These are phyloP conservation scores for Urocitellus parryii DNA, from an alignment of 2,113 vertebrate species.

Conservation along the genomic window DNA sequence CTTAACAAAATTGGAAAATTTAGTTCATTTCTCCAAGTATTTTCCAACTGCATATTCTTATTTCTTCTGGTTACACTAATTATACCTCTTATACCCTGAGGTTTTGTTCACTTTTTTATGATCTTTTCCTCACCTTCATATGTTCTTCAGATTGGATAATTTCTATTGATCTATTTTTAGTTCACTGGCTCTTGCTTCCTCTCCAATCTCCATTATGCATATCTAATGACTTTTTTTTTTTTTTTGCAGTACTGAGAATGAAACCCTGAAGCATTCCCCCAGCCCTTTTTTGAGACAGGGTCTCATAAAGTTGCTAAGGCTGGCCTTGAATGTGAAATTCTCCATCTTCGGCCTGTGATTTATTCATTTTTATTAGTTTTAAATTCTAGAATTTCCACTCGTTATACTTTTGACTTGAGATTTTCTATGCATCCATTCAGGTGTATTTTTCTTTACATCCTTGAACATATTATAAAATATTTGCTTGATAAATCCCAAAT, in stretches of 20 bases:
- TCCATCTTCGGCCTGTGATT: not conserved
- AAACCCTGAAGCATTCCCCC: too few species aligned
- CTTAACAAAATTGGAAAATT: slow-evolving; percentile 58
- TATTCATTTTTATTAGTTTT: slow-evolving; percentile 47
- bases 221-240: slow-evolving; percentile 20
- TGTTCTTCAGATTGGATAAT: slow-evolving; percentile 19
- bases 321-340: too few species aligned
- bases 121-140: not conserved
- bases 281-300: too few species aligned
- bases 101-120: not conserved
- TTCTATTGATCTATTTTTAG: slow-evolving; percentile 39
- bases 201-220: not conserved
- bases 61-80: slow-evolving; percentile 41
- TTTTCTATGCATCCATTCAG: slow-evolving; percentile 39
- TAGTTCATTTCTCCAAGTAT: slow-evolving; percentile 34
- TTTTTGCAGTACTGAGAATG: too few species aligned
- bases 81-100: not conserved
- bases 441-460: slow-evolving; percentile 23
- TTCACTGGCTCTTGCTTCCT: slow-evolving; percentile 23
- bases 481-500: slow-evolving; percentile 22
- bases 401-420: slow-evolving; percentile 23
- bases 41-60: slow-evolving; percentile 42
- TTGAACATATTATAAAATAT: slow-evolving; percentile 13
- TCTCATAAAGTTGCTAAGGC: too few species aligned
- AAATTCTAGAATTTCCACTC: slow-evolving; percentile 52